Evolutionary conservation across 2,797 vertebrate genomes (phyloP), one percentile per base, ranked within the genome.

Genomic region (Avahi laniger): DNA sequence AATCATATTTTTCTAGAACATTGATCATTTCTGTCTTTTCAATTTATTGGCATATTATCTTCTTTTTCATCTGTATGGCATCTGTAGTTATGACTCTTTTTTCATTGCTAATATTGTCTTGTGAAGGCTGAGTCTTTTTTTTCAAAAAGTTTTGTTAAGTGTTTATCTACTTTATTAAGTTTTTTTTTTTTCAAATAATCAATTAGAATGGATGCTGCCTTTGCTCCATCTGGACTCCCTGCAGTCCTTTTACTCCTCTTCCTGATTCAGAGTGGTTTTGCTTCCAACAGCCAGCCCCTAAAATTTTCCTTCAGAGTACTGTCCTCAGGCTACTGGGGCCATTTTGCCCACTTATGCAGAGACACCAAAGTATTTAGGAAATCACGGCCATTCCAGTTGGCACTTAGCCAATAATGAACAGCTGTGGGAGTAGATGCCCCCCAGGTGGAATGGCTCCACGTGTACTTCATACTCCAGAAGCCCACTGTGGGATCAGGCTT

Each of bases 31-130:
- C 41, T 48, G 3, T 88, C 4, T 92, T 94, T 94, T 85, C 54
- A 82, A 78, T 63, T 41, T 87, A 41, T 41, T 76, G 43, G 28
- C 13, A 20, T 92, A 43, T 9, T 54, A 57, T 69, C n/a, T 78
- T 84, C 43, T 73, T 94, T 50, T 94, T 75, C 18, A 75, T 67
- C 72, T 85, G 57, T 85, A 63, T 63, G 59, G 20, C 13, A 63
- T 57, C 46, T 78, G 7, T 52, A 78, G 26, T 73, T 89, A 76
- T 61, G 17, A 63, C 22, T 30, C 43, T 20, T 57, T 95, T 93
- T 73, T 78, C 52, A 79, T 52, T 83, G 91, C 65, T 90, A 76
- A 85, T 85, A 75, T 46, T 92, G 28, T 41, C 41, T 92, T 84
- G 24, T 76, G 59, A 83, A 26, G 63, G 59, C 48, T 35, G 57